phyloP scores from a whole-genome alignment of 1,140 invertebrate genomes.

The Trichoplusia ni region DNA sequence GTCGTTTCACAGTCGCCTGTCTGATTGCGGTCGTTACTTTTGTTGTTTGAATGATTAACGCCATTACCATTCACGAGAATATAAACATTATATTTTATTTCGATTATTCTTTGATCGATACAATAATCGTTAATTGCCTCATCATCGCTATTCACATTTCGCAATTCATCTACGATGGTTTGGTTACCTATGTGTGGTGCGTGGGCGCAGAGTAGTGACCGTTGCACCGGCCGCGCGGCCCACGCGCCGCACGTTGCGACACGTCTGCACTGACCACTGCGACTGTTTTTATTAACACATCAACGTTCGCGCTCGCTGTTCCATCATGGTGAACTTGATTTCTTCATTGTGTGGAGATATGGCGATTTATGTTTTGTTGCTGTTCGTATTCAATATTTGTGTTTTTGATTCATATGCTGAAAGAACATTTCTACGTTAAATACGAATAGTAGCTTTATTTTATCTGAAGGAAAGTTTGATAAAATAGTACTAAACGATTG shows the following conservation, averaged over 20 bases:
- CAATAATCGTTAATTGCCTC: too few species aligned
- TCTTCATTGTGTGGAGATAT: slow-evolving; percentile 2
- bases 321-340: slow-evolving; percentile 9
- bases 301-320: slow-evolving; percentile 1
- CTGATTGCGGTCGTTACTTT: not conserved
- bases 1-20: not conserved
- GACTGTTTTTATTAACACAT: slow-evolving; percentile 24
- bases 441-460: too few species aligned
- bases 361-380: too few species aligned
- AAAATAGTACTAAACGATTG: not conserved
- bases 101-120: not conserved
- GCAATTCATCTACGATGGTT: slow-evolving; percentile 16
- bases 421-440: too few species aligned
- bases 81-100: too few species aligned
- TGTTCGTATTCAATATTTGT: not conserved
- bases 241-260: slow-evolving; percentile 40
- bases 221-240: slow-evolving; percentile 37
- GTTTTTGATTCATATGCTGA: too few species aligned
- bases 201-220: slow-evolving; percentile 57
- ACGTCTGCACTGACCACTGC: slow-evolving; percentile 21
- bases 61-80: too few species aligned
- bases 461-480: not conserved
- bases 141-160: slow-evolving; percentile 9
- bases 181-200: slow-evolving; percentile 25
- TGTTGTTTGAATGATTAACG: not conserved